Percentiles rank a stretch among this genome's conserved stretches.
These are phyloP conservation scores for Heterodera filipjevi DNA, from an alignment of 2,888 invertebrate species.

Conservation along the genomic window DNA sequence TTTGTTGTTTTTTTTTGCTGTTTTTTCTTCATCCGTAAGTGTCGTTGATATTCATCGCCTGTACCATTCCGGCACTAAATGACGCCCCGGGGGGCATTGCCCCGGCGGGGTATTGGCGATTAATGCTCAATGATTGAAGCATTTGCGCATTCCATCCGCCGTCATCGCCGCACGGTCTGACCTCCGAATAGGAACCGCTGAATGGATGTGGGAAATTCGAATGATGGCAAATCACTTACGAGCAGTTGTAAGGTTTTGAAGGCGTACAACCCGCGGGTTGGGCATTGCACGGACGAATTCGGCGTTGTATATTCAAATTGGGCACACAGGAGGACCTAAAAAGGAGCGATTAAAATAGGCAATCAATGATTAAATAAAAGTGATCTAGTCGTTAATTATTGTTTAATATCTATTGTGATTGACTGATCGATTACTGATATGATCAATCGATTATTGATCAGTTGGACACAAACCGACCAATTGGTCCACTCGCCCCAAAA, in stretches of 20 bases:
- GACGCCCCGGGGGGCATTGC: neutral
- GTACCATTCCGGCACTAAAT: constrained; percentile 20
- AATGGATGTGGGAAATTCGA: neutral
- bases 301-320: neutral
- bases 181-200: constrained; percentile 19
- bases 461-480: neutral
- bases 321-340: neutral
- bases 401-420: too few species aligned
- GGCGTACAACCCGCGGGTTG: neutral
- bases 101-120: neutral
- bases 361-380: neutral
- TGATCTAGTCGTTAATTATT: too few species aligned
- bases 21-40: neutral
- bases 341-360: neutral
- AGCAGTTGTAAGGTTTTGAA: neutral
- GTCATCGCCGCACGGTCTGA: neutral
- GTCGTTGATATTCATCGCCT: constrained; percentile 25
- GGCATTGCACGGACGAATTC: constrained; percentile 9
- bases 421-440: too few species aligned
- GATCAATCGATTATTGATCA: too few species aligned
- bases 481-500: constrained; percentile 8
- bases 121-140: neutral
- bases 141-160: neutral
- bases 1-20: too few species aligned
- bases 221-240: neutral